These are phyloP conservation scores for Polydrusus pterygomalis DNA, from an alignment of 2,888 invertebrate genomes.

Conservation along the genomic window DNA sequence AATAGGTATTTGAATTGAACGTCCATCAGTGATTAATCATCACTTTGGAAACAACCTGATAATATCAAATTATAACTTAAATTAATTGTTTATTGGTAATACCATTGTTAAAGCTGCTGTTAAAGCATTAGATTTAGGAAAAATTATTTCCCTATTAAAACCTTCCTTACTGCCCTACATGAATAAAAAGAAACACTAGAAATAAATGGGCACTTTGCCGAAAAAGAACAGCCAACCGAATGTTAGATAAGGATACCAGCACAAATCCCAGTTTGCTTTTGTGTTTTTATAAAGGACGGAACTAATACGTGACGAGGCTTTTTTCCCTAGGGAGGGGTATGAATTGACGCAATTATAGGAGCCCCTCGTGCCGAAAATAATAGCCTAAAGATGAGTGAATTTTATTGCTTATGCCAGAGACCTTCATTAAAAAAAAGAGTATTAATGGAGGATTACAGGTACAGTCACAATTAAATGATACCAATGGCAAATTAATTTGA, in stretches of 20 bases:
- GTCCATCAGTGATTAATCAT: too few species aligned
- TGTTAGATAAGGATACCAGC: slow-evolving; percentile 41
- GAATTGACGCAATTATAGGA: slow-evolving; percentile 62
- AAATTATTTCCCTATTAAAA: slow-evolving; percentile 28
- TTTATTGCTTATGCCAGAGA: slow-evolving; percentile 58
- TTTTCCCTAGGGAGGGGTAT: slow-evolving; percentile 59
- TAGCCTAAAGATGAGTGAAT: slow-evolving; percentile 60
- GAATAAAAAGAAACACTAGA: slow-evolving; percentile 28
- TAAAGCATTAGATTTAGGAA: not conserved
- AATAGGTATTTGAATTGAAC: too few species aligned
- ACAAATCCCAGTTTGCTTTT: slow-evolving; percentile 57
- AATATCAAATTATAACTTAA: too few species aligned
- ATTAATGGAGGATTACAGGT: slow-evolving; percentile 52
- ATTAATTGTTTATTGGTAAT: not conserved
- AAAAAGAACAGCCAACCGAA: slow-evolving; percentile 28
- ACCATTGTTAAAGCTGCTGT: not conserved
- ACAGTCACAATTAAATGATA: slow-evolving; percentile 18
- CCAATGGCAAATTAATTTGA: slow-evolving; percentile 10
- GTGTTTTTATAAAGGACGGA: slow-evolving; percentile 58
- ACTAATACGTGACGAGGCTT: slow-evolving; percentile 61
- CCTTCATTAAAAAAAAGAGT: slow-evolving; percentile 56
- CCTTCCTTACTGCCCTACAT: slow-evolving; percentile 2
- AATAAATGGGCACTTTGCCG: slow-evolving; percentile 33
- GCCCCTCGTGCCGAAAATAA: slow-evolving; percentile 59
- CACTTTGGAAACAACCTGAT: too few species aligned